These are phyloP conservation scores for Vidua chalybeata DNA, from an alignment of 2,113 vertebrate genomes.

Conservation along the genomic window DNA sequence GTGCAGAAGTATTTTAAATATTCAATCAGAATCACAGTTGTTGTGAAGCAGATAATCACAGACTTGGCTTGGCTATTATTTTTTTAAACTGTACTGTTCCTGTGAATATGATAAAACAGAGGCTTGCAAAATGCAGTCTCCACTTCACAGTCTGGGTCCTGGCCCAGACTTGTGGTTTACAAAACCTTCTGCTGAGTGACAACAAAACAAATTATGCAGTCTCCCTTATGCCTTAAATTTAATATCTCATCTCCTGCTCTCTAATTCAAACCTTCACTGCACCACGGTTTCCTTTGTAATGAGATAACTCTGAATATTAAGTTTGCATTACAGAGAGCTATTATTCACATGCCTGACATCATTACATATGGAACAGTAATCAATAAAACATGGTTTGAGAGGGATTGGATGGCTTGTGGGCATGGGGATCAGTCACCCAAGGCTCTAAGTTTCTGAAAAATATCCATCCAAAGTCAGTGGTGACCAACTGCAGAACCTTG, in stretches of 20 bases:
- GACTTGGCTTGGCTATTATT: background rate
- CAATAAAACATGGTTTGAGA: conserved; percentile 42
- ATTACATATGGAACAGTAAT: conserved; percentile 46
- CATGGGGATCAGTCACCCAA: background rate
- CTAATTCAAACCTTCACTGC: conserved; percentile 67
- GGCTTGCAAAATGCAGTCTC: conserved; percentile 28
- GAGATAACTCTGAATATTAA: conserved; percentile 70
- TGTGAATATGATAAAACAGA: conserved; percentile 27
- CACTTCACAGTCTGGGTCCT: conserved; percentile 27
- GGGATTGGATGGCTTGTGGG: conserved; percentile 45
- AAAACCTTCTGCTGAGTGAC: conserved; percentile 60
- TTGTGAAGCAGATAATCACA: conserved; percentile 50
- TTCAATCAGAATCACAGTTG: conserved; percentile 43
- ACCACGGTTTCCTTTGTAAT: conserved; percentile 61
- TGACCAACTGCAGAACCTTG: background rate
- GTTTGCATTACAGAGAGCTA: conserved; percentile 46
- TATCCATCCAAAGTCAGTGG: background rate
- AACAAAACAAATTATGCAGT: conserved; percentile 64
- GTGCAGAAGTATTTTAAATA: conserved; percentile 67
- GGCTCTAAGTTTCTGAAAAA: background rate
- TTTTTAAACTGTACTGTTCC: background rate
- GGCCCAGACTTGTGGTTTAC: conserved; percentile 40
- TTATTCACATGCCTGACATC: conserved; percentile 57
- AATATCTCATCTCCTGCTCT: conserved; percentile 65
- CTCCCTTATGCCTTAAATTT: conserved; percentile 57